Evolutionary conservation across 2,888 invertebrate genomes (phyloP), one percentile per base, ranked within the genome.

Genomic region (Amiota mariae): DNA sequence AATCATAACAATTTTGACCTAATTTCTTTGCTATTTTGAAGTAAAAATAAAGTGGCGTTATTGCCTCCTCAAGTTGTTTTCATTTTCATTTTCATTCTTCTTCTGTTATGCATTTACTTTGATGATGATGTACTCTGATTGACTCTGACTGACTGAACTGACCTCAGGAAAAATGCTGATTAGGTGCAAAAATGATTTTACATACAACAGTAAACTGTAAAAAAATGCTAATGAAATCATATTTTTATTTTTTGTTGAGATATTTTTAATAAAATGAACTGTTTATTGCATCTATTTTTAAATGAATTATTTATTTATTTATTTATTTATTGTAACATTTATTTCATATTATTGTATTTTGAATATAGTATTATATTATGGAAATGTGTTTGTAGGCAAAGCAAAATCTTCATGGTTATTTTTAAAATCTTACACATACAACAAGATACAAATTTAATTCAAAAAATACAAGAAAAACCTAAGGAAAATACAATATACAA

Each of bases 401-500:
- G 36, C 36, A 36, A 36, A 36, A 36, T 51, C 8, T 59, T 59
- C 18, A 20, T 18, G 59, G 78, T 75, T 84, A 84, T 84, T 85
- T 84, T 78, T 88, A 88, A 88, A 85, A 84, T 86, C 88, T 88
- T 88, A 88, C 87, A 89, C 87, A 88, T 88, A 88, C 89, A 88
- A 88, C 85, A 87, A 36, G 36, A 2, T 36, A 36, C 36, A 36
- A 36, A 36, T 36, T 36, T 36, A 36, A 36, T 36, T 36, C 74
- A 78, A 77, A 76, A 11, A 67, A 63, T 20, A 63, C 24, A 46
- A 64, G 49, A 24, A 49, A 71, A 71, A 24, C 2, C 18, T 46
- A 70, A 24, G 46, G 18, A 54, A 20, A 61, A 61, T 36, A 36
- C 36, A 61, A 61, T 18, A 12, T 2, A 12, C 20, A 63, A 63